These are phyloP conservation scores for Zaprionus vittiger DNA, from an alignment of 1,140 invertebrate species.

Conservation along the genomic window DNA sequence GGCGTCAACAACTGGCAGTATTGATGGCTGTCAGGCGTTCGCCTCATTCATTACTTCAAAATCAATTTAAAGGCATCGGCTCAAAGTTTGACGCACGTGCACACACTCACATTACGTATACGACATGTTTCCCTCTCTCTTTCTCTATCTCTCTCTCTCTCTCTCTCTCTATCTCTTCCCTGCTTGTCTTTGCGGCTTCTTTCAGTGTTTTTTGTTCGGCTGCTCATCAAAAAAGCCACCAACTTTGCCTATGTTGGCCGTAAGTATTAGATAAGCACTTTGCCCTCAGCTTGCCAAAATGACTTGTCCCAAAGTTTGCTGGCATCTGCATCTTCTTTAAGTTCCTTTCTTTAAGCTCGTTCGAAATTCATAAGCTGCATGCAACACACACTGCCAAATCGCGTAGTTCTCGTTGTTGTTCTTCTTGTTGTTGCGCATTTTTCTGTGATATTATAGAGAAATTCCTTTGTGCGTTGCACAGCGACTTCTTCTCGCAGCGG, in stretches of 20 bases:
- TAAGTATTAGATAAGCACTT: constrained; percentile 20
- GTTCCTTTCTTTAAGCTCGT: neutral
- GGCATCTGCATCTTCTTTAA: neutral
- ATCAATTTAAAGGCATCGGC: constrained; percentile 61
- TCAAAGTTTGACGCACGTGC: constrained; percentile 51
- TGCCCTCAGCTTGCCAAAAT: neutral
- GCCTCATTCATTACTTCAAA: constrained; percentile 73
- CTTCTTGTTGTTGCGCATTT: constrained; percentile 2
- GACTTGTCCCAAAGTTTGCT: constrained; percentile 10
- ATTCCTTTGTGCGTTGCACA: constrained; percentile 53
- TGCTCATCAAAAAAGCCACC: neutral
- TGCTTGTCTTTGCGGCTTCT: neutral
- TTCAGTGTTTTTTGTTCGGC: constrained; percentile 3
- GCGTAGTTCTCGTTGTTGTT: neutral
- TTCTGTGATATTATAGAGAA: constrained; percentile 47
- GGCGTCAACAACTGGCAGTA: constrained; percentile 26
- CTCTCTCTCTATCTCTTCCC: neutral
- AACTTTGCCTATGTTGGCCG: constrained; percentile 23
- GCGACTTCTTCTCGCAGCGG: constrained; percentile 44
- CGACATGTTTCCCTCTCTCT: neutral
- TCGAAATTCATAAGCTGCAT: constrained; percentile 4
- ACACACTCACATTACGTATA: constrained; percentile 43
- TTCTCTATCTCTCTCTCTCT: neutral
- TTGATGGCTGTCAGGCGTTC: constrained; percentile 58
- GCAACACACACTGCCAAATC: neutral